Conservation (phyloP, 2,888 invertebrate species). For the Clostera curtula region DNA sequence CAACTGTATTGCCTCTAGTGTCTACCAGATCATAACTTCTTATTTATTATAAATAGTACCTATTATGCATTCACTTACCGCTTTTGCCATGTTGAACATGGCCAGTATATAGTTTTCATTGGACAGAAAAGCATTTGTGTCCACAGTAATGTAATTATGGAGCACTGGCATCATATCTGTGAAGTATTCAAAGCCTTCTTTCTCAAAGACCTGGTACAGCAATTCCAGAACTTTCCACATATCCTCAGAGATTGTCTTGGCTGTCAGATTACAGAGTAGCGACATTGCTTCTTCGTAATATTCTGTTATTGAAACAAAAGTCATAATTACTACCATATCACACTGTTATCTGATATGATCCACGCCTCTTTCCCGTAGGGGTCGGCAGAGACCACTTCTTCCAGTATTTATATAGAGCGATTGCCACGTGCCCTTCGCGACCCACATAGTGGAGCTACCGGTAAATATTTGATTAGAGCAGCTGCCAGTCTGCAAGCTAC, state of each 20-base stretch:
- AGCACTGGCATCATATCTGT: slow-evolving; percentile 99
- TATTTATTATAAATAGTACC: no score
- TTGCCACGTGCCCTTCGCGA: no score
- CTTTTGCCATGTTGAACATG: slow-evolving; percentile 96
- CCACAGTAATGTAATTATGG: slow-evolving; percentile 97
- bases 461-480: no score
- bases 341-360: neutral
- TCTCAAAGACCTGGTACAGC: slow-evolving; percentile 92
- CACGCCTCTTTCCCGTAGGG: neutral
- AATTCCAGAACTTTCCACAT: slow-evolving; percentile 97
- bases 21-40: no score
- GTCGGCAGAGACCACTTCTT: no score
- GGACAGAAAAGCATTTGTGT: slow-evolving; percentile 93
- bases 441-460: no score
- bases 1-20: no score
- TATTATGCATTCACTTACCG: slow-evolving; percentile 69
- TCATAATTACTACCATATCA: neutral
- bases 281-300: slow-evolving; percentile 98
- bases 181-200: slow-evolving; percentile 96
- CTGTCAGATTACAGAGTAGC: slow-evolving; percentile 92
- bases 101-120: slow-evolving; percentile 92
- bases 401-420: no score
- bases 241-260: slow-evolving; percentile 89
- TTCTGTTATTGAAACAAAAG: slow-evolving; percentile 72
- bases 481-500: no score